Base-by-base conservation (phyloP, 2,888 invertebrate genomes). In the Agonopterix alstromeriana region DNA sequence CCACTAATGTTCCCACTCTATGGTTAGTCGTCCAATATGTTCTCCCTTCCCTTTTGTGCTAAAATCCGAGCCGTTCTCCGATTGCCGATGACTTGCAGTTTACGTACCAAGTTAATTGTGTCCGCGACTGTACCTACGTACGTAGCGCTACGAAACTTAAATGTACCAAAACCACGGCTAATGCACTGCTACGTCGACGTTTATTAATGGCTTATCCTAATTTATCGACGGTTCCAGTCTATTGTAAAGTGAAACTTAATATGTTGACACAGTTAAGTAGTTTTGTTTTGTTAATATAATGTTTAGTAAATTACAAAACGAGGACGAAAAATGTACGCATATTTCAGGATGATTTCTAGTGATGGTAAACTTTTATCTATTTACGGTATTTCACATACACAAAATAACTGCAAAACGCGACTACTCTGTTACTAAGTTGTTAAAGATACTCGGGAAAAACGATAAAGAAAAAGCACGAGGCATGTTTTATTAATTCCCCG, bases 401-500 rank as follows among this genome's bases (percentile, higher is more conserved):
- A n/a, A 38, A 58, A 66, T 76, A 73, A 77, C 74, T 76, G 74
- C 71, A 66, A 68, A 68, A 65, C 63, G 65, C 67, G 67, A 73
- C 65, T 61, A 62, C 66, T 73, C 69, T 72, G 74, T 75, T 78
- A 74, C 75, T 65, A 67, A 67, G 65, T 77, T 70, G 76, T 77
- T 78, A 80, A 75, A 70, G 73, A 79, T 80, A 81, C 81, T 76
- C 57, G 70, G 73, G 75, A 83, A 80, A 82, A 82, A 77, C 67
- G 70, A 66, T 70, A 72, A 79, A 45, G 45, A 73, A 80, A 81
- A 78, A 79, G 73, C 64, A 71, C 67, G 69, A 74, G 73, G 78
- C 77, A 81, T 84, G 82, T 83, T 85, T 88, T 87, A 87, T 88
- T 87, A 85, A 87, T 86, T 86, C 86, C 72, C 70, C 77, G 82